Evolutionary conservation across 2,113 vertebrate species (phyloP), one percentile per base, ranked within the genome.

Genomic region (Ancistrus triradiatus): DNA sequence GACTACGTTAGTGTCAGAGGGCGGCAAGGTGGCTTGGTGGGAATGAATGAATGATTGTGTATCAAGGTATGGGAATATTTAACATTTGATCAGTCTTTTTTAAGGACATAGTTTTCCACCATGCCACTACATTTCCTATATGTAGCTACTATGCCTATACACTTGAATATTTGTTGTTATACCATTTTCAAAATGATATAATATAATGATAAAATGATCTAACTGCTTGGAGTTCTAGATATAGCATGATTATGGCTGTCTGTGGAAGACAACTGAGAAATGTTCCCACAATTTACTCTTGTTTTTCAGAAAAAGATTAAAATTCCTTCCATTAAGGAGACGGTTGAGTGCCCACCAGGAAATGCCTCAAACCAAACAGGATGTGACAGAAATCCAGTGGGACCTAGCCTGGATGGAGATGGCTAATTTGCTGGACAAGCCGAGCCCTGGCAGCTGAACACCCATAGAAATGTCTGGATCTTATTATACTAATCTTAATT

Each of bases 331-430:
- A 10, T 68, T 52, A 59, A 68, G 74, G 18, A 72, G 59, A 65
- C 69, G 61, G 25, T 68, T 68, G 0, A 7, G 49, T 9, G 58
- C 75, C 10, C 59, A 48, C 7, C 59, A 60, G 60, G 74, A 50
- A 25, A 69, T 76, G 59, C 85, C 85, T 61, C 77, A 19, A 2
- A 87, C 85, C 38, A 85, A 83, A 47, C 83, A 82, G 73, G 86
- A 88, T 0, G 73, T 40, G 10, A 83, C 84, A 1, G 85, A 87
- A 47, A 79, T 87, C 68, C 85, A 87, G 69, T 89, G 87, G 87
- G 82, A 86, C 63, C 67, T 87, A 50, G 82, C 83, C 37, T 88
- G 87, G 87, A 83, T 86, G 80, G 86, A 89, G 74, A 87, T 85
- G 84, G 75, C 78, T 59, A 74, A 69, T 61, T 33, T 74, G 62